phyloP scores from a whole-genome alignment of 1,140 invertebrate genomes.

The Planococcus citri region DNA sequence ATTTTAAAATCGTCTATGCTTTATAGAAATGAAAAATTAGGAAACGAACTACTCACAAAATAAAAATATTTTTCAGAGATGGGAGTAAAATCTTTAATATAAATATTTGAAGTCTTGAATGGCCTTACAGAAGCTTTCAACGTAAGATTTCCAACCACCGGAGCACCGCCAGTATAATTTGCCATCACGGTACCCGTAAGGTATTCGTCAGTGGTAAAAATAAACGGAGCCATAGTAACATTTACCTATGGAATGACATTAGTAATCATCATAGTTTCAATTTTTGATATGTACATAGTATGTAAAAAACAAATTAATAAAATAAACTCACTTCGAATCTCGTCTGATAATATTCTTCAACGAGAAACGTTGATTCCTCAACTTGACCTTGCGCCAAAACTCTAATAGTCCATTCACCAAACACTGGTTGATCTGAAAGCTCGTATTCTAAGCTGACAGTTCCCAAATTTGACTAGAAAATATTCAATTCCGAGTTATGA shows the following conservation, averaged over 20 bases:
- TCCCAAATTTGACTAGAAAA: constrained; percentile 62
- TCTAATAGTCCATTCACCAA: constrained; percentile 81
- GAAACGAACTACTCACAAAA: constrained; percentile 42
- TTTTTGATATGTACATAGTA: neutral
- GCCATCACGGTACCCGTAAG: constrained; percentile 76
- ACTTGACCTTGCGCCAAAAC: constrained; percentile 77
- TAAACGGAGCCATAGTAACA: constrained; percentile 87
- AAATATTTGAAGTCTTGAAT: constrained; percentile 34
- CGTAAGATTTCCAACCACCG: constrained; percentile 72
- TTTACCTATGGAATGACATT: constrained; percentile 52
- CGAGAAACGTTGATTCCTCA: constrained; percentile 70
- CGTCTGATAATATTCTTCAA: constrained; percentile 91
- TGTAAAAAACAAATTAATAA: neutral
- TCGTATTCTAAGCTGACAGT: constrained; percentile 82
- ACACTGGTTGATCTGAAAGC: constrained; percentile 80
- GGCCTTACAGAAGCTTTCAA: constrained; percentile 62
- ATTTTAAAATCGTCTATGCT: neutral
- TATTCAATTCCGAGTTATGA: too few species aligned
- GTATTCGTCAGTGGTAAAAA: constrained; percentile 70
- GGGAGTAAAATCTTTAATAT: constrained; percentile 42
- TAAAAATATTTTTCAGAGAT: constrained; percentile 55
- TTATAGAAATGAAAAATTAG: neutral
- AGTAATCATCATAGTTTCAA: constrained; percentile 11
- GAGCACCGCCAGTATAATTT: constrained; percentile 82
- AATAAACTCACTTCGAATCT: constrained; percentile 54